phyloP scores from a whole-genome alignment of 2,888 invertebrate species.

The Phyllotreta cruciferae region DNA sequence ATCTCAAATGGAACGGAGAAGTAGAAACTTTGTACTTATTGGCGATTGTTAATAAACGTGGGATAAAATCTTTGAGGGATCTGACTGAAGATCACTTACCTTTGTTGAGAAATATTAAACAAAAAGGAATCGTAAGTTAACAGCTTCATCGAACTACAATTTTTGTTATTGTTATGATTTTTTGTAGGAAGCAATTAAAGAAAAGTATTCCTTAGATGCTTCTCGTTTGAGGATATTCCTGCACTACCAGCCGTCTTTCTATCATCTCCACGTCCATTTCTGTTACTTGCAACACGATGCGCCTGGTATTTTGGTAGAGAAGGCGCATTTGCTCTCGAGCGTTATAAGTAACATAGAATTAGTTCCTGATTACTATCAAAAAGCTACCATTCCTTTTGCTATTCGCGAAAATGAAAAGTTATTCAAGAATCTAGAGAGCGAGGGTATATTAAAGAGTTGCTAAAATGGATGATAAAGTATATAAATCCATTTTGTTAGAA shows the following conservation, averaged over 20 bases:
- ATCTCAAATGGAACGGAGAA: conserved; percentile 94
- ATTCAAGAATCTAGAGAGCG: conserved; percentile 69
- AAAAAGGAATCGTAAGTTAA: conserved; percentile 72
- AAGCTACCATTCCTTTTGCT: conserved; percentile 80
- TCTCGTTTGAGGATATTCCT: conserved; percentile 83
- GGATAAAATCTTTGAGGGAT: conserved; percentile 85
- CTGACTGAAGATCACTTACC: conserved; percentile 79
- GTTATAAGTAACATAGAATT: conserved; percentile 92
- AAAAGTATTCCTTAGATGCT: conserved; percentile 75
- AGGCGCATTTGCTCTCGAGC: conserved; percentile 84
- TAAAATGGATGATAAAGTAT: conserved; percentile 38
- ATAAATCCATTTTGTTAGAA: conserved; percentile 66
- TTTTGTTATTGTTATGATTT: conserved; percentile 6
- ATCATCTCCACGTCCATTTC: conserved; percentile 95
- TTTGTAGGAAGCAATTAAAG: conserved; percentile 75
- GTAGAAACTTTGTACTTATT: conserved; percentile 83
- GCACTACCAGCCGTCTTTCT: conserved; percentile 97
- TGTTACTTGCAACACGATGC: conserved; percentile 81
- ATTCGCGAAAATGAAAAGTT: conserved; percentile 79
- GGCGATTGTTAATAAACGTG: conserved; percentile 77
- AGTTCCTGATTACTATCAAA: conserved; percentile 82
- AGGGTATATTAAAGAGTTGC: conserved; percentile 62
- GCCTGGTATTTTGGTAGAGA: conserved; percentile 83
- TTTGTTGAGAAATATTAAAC: conserved; percentile 80
- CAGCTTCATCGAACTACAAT: background rate